A percentile compares a stretch with the other conserved stretches of the same genome.
Evolutionary conservation across 2,797 vertebrate genomes (phyloP).

Genomic region (Sebastes melanostomus): DNA sequence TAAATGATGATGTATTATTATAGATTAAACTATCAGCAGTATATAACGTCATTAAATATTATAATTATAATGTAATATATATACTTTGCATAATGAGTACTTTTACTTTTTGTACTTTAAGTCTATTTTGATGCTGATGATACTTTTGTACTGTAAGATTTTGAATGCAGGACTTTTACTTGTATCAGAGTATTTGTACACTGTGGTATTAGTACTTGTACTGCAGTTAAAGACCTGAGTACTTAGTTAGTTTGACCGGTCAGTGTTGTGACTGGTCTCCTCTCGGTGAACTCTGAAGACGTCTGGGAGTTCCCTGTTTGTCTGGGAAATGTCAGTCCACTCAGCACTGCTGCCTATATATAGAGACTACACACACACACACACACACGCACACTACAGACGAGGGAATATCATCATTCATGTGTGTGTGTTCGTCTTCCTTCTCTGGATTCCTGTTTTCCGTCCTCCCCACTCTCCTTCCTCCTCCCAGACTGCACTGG

Average conservation of each 20-base stretch:
- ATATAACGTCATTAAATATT: too few species aligned
- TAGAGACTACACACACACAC: constrained; percentile 27
- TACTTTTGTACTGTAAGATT: too few species aligned
- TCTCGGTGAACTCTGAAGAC: constrained; percentile 36
- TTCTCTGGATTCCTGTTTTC: neutral
- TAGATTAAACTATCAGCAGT: too few species aligned
- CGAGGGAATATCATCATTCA: neutral
- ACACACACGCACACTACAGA: neutral
- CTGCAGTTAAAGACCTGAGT: too few species aligned
- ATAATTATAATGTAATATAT: too few species aligned
- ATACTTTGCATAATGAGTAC: too few species aligned
- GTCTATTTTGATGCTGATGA: too few species aligned
- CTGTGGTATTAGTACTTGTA: too few species aligned
- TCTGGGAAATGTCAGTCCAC: constrained; percentile 57
- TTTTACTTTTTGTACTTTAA: too few species aligned
- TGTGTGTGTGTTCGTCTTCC: neutral
- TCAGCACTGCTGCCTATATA: constrained; percentile 52
- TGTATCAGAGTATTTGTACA: too few species aligned
- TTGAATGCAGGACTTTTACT: too few species aligned
- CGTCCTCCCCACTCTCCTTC: neutral
- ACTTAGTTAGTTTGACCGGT: neutral
- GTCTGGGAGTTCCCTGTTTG: constrained; percentile 50
- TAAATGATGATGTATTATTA: too few species aligned
- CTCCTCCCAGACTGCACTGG: constrained; percentile 23
- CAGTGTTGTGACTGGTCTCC: constrained; percentile 4